Evolutionary conservation across 2,113 vertebrate species (phyloP), one percentile per base, ranked within the genome.

Genomic region (Albula glossodonta): DNA sequence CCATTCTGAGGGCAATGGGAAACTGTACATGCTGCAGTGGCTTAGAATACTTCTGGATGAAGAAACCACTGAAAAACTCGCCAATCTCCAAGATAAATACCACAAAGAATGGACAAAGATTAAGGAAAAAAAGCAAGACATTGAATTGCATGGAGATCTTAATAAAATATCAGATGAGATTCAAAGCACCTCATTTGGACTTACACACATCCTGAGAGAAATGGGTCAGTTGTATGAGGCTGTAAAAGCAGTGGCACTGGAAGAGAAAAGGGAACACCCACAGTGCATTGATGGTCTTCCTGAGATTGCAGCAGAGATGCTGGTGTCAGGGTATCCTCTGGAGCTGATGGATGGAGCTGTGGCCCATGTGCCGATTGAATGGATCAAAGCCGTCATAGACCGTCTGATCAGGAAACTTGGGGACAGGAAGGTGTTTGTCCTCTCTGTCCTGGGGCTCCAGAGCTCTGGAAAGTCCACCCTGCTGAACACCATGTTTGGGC

Each of bases 391-490:
- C 79, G 93, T 97, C 50, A 94, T 50, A 0, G 49, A 78, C 31
- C 95, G 88, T 81, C 93, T 91, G 84, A 92, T 92, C 25, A 81
- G 94, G 13, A 94, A 86, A 51, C 87, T 93, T 52, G 89, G 90
- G 19, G 87, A 92, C 17, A 92, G 88, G 81, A 94, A 92, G 56
- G 92, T 97, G 63, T 85, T 91, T 80, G 95, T 96, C 0, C 88
- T 96, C 22, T 96, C 96, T 0, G 94, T 95, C 2, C 90, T 97
- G 81, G 96, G 96, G 1, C 93, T 94, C 10, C 95, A 96, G 1
- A 96, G 95, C 91, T 96, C 96, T 0, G 96, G 96, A 49, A 97
- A 97, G 82, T 97, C 96, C 85, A 97, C 96, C 1, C 94, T 97
- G 0, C 95, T 97, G 3, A 97, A 96, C 89, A 96, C 95, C 84